Evolutionary conservation across 2,797 vertebrate genomes (phyloP), one percentile per base, ranked within the genome.

Genomic region (Sebastes jordani): DNA sequence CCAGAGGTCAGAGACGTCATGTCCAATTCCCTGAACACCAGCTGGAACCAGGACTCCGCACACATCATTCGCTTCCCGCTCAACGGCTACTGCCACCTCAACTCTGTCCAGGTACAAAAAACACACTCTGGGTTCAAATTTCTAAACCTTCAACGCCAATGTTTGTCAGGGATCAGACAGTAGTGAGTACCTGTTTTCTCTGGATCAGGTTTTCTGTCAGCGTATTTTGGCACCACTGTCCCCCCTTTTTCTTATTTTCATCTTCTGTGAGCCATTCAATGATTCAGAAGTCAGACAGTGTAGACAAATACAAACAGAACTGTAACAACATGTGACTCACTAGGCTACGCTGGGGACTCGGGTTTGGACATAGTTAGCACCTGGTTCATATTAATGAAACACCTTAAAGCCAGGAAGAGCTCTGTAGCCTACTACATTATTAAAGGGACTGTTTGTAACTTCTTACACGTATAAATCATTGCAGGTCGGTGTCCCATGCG

Each of bases 21-120:
- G 96, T 97, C 96, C 36, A 97, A 96, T 79, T 97, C 97, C 0
- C 94, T 96, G 86, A 97, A 97, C 4, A 95, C 95, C 1, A 97
- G 97, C 92, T 97, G 97, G 97, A 97, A 97, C 86, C 97, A 97
- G 36, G 96, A 97, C 88, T 96, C 97, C 0, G 96, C 96, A 0
- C 96, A 98, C 2, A 93, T 98, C 88, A 96, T 97, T 90, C 96
- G 97, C 71, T 98, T 99, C 67, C 98, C 97, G 0, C 96, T 99
- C 38, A 97, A 97, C 0, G 96, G 97, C 80, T 97, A 97, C 96
- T 98, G 98, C 85, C 96, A 96, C 85, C 97, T 99, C 89, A 99
- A 97, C 95, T 99, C 97, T 61, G 97, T 99, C 61, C 98, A 99
- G 97, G 98, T 99, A 95, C 10, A 3, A 54, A 42, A 59, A 38